Conservation (phyloP, 2,888 invertebrate genomes). For the Alsophila aescularia region DNA sequence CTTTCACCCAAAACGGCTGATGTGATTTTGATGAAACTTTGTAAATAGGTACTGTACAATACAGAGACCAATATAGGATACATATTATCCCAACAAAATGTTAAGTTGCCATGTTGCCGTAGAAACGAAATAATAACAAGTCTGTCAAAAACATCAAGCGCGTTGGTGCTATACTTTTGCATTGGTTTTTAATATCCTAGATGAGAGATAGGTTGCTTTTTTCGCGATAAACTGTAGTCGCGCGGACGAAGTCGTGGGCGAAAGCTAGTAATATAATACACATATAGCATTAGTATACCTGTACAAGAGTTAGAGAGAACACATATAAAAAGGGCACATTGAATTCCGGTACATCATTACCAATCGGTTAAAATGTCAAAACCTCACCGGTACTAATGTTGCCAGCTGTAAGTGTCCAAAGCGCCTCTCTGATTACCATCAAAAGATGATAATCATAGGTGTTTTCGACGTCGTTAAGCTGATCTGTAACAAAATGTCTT, state of each 20-base stretch:
- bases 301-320: slow-evolving; percentile 45
- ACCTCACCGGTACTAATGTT: slow-evolving; percentile 78
- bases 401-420: slow-evolving; percentile 79
- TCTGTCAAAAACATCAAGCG: no score
- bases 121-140: no score
- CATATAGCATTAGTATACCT: slow-evolving; percentile 39
- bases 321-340: slow-evolving; percentile 68
- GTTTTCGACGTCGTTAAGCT: slow-evolving; percentile 84
- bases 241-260: no score
- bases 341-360: slow-evolving; percentile 64
- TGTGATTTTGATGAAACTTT: no score
- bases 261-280: slow-evolving; percentile 35
- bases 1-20: no score
- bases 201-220: no score
- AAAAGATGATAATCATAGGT: slow-evolving; percentile 84
- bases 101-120: not conserved
- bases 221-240: no score
- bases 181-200: no score
- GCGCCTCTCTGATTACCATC: slow-evolving; percentile 81
- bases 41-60: no score
- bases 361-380: slow-evolving; percentile 59
- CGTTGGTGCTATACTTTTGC: no score
- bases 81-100: no score
- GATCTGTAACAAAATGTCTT: slow-evolving; percentile 83
- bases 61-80: no score